These are phyloP conservation scores for Himantopus leucocephalus DNA, from an alignment of 2,113 vertebrate genomes.

Conservation along the genomic window DNA sequence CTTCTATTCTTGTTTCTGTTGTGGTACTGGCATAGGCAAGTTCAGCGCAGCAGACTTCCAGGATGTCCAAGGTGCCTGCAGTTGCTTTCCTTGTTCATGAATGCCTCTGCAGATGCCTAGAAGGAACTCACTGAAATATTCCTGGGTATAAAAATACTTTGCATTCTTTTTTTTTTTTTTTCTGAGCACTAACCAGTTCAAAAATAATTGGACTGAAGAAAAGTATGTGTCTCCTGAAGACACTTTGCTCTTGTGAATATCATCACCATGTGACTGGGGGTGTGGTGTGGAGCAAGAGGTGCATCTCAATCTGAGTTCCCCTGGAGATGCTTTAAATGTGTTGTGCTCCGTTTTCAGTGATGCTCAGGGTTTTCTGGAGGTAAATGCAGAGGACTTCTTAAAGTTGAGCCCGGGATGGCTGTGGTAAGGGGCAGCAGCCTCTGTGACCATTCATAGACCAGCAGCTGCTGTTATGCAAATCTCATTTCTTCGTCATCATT, in stretches of 20 bases:
- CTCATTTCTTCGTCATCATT: not conserved
- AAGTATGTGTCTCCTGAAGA: not conserved
- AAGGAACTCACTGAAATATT: not conserved
- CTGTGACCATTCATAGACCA: not conserved
- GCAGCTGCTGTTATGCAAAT: not conserved
- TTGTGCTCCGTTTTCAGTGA: not conserved
- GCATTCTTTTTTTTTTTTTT: not conserved
- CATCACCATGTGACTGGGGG: accelerated
- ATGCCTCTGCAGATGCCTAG: not conserved
- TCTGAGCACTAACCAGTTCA: not conserved
- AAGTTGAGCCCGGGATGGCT: not conserved
- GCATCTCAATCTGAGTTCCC: accelerated
- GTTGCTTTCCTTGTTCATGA: not conserved
- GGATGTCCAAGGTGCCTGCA: not conserved
- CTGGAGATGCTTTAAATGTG: not conserved
- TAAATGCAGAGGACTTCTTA: not conserved
- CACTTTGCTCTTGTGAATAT: not conserved
- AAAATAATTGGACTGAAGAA: not conserved
- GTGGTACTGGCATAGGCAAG: not conserved
- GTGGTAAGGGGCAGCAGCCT: not conserved
- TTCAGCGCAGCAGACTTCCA: not conserved
- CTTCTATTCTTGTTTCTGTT: not conserved
- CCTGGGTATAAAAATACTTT: not conserved
- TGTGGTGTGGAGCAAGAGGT: not conserved
- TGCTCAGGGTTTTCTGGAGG: not conserved